Base-by-base conservation (phyloP, 2,888 invertebrate genomes). In the Ceriagrion tenellum region DNA sequence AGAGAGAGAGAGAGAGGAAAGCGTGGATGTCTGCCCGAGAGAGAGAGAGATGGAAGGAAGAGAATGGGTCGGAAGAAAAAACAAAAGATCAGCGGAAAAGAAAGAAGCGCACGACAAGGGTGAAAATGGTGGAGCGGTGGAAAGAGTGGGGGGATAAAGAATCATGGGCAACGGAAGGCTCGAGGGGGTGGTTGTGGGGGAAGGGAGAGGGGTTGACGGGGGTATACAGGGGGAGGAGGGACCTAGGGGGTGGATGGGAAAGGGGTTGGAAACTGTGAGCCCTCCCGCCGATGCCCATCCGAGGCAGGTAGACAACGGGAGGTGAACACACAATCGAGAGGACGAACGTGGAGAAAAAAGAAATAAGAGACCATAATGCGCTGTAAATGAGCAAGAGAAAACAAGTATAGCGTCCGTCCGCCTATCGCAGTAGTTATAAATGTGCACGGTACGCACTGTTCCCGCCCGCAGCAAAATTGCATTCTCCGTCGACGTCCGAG, bases 51-150 rank as follows among this genome's bases (percentile, higher is more conserved):
- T 2, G 8, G 47, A 47, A 47, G 13, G 81, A 35, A 13, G 6
- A 16, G 81, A 26, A 30, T 81, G 81, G 81, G 81, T 81, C 81
- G 81, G 81, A 81, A 81, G 81, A 35, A 81, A 81, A 81, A 81
- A 81, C 81, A 81, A 81, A 81, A 81, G 30, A 81, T 81, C 81
- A 81, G 81, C 81, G 81, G 81, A 81, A 81, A 69, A 35, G 35
- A 81, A 81, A 81, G 69, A 81, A 35, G 81, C 81, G 30, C 81
- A 35, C 81, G 81, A 81, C 81, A 81, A 23, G 81, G 81, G 81
- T 35, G 81, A 81, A 35, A 81, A 81, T 81, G 35, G 81, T 35
- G 69, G 69, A 69, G 69, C n/a, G n/a, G 69, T 8, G 56, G 56
- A 56, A 56, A 56, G n/a, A n/a, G n/a, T n/a, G n/a, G 69, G 26